These are phyloP conservation scores for Brevimyrus niger DNA, from an alignment of 2,113 vertebrate genomes.

Conservation along the genomic window DNA sequence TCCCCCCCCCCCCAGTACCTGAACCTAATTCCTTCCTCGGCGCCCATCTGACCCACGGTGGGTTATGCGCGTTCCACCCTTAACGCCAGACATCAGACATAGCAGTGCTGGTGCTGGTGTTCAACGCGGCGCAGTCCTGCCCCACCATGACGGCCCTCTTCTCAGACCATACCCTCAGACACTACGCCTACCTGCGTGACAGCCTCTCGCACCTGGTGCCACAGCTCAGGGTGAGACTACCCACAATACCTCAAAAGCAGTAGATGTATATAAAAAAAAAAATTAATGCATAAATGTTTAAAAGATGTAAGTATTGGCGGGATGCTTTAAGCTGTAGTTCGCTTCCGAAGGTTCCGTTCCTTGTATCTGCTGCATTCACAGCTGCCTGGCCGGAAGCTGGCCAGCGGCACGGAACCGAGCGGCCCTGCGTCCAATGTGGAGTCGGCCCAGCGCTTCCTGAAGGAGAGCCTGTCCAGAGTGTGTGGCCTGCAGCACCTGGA, in stretches of 20 bases:
- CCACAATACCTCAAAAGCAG: not conserved
- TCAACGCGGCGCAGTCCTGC: slow-evolving; percentile 88
- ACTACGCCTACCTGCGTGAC: slow-evolving; percentile 92
- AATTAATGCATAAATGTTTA: not conserved
- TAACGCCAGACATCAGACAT: slow-evolving; percentile 67
- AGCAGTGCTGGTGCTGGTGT: slow-evolving; percentile 90
- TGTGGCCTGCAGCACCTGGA: slow-evolving; percentile 85
- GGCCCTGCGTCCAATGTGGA: slow-evolving; percentile 66
- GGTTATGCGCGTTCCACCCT: not conserved
- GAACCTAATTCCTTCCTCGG: not conserved
- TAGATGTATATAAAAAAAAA: not conserved
- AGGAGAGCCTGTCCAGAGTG: slow-evolving; percentile 81
- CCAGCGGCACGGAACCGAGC: slow-evolving; percentile 60
- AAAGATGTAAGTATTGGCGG: not conserved
- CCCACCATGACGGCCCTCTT: slow-evolving; percentile 93
- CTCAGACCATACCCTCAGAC: slow-evolving; percentile 92
- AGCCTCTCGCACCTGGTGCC: slow-evolving; percentile 94
- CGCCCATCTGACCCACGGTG: not conserved
- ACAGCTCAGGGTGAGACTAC: slow-evolving; percentile 68
- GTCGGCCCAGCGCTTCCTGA: slow-evolving; percentile 85
- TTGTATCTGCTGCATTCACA: slow-evolving; percentile 31
- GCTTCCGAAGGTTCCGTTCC: not conserved
- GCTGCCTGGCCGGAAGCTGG: slow-evolving; percentile 81
- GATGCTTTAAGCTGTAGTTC: not conserved
- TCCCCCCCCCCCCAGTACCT: not conserved